Percentiles rank a stretch among this genome's conserved stretches.
These are phyloP conservation scores for Sebastes variabilis DNA, from an alignment of 2,797 vertebrate species.

Conservation along the genomic window DNA sequence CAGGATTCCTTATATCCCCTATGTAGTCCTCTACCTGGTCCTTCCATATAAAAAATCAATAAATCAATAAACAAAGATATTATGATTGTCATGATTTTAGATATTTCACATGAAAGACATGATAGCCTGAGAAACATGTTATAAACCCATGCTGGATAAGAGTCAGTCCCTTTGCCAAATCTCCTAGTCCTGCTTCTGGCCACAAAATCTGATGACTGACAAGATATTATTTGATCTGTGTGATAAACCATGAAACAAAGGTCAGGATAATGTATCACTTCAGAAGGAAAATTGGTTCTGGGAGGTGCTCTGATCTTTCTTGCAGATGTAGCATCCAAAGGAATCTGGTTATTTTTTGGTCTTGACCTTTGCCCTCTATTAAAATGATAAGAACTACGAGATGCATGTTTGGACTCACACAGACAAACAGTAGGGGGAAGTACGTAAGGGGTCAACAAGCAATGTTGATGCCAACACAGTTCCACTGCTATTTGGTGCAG, in stretches of 20 bases:
- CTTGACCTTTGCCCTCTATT: neutral
- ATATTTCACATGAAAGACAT: neutral
- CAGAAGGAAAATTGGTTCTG: neutral
- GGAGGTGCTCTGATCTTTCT: neutral
- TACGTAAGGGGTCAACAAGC: slow-evolving; percentile 58
- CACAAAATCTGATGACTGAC: neutral
- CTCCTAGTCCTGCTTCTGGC: neutral
- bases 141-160: neutral
- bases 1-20: rapidly evolving
- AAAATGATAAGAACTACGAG: neutral
- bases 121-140: neutral
- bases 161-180: neutral
- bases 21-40: neutral
- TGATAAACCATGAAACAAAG: neutral
- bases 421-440: slow-evolving; percentile 2
- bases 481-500: slow-evolving; percentile 75
- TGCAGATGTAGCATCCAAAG: neutral
- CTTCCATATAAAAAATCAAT: neutral
- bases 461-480: slow-evolving; percentile 51
- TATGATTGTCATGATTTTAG: neutral
- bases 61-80: neutral
- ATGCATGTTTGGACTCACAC: slow-evolving; percentile 7
- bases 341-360: neutral
- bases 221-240: neutral
- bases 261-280: neutral